phyloP scores from a whole-genome alignment of 92 coral and sea anemone species.

The Muricea muricata region DNA sequence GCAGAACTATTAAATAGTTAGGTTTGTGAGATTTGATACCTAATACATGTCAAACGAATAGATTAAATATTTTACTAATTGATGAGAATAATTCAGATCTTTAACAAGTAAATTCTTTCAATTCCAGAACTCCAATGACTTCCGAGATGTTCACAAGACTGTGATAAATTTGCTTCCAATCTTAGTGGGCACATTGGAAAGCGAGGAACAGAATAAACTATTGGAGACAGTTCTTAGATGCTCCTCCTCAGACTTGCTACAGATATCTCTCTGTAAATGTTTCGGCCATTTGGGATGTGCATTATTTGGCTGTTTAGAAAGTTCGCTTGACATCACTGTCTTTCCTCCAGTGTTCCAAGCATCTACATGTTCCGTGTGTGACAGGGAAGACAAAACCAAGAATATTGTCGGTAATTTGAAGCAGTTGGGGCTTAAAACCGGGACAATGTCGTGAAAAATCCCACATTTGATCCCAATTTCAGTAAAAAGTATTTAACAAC shows the following conservation, averaged over 20 bases:
- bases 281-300: constrained; percentile 16
- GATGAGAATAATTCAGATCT: too few species aligned
- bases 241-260: background rate
- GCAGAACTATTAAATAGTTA: too few species aligned
- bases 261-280: constrained; percentile 12
- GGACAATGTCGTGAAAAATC: too few species aligned
- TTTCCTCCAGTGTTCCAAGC: background rate
- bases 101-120: too few species aligned
- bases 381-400: background rate
- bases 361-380: constrained; percentile 8
- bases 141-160: background rate
- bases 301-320: background rate
- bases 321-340: background rate
- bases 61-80: too few species aligned
- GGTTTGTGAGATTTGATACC: too few species aligned
- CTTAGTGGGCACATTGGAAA: background rate
- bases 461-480: too few species aligned
- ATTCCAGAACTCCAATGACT: background rate
- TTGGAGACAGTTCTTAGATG: background rate
- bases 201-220: constrained; percentile 20
- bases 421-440: too few species aligned
- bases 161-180: constrained; percentile 16
- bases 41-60: too few species aligned
- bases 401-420: background rate
- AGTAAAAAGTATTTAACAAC: too few species aligned